Conservation (phyloP, 2,888 invertebrate genomes). For the Ennomos fuscantarius region DNA sequence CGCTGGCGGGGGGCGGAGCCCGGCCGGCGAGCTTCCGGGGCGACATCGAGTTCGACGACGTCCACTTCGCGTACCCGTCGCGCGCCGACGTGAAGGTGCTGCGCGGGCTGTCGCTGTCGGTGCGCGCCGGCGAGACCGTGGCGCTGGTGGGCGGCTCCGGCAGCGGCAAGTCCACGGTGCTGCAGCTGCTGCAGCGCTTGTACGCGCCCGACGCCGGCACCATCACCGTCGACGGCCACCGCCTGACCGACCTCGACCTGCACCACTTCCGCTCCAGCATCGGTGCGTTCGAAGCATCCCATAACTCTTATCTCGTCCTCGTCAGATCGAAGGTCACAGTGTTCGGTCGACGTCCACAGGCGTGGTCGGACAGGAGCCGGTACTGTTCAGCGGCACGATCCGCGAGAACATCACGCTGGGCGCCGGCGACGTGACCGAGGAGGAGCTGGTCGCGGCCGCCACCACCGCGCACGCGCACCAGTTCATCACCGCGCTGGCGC, state of each 20-base stretch:
- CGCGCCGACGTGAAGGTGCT: constrained; percentile 90
- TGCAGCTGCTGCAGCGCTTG: constrained; percentile 90
- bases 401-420: constrained; percentile 90
- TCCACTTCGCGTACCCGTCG: constrained; percentile 92
- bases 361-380: constrained; percentile 96
- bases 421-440: constrained; percentile 83
- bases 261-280: constrained; percentile 70
- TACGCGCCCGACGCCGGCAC: constrained; percentile 87
- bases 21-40: constrained; percentile 85
- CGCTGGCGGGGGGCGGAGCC: constrained; percentile 67
- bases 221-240: constrained; percentile 86
- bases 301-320: too few relatives aligned
- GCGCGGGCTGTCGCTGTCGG: constrained; percentile 86
- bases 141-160: constrained; percentile 91
- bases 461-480: constrained; percentile 90
- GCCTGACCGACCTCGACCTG: constrained; percentile 87
- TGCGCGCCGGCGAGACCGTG: constrained; percentile 88
- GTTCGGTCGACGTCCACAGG: constrained; percentile 61
- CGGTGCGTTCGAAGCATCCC: too few relatives aligned
- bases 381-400: constrained; percentile 93
- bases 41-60: constrained; percentile 87
- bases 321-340: too few relatives aligned
- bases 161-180: constrained; percentile 92
- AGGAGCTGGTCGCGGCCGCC: constrained; percentile 88
- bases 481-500: constrained; percentile 89